These are phyloP conservation scores for Pseudobourletiella spinata DNA, from an alignment of 1,140 invertebrate species.

Conservation along the genomic window DNA sequence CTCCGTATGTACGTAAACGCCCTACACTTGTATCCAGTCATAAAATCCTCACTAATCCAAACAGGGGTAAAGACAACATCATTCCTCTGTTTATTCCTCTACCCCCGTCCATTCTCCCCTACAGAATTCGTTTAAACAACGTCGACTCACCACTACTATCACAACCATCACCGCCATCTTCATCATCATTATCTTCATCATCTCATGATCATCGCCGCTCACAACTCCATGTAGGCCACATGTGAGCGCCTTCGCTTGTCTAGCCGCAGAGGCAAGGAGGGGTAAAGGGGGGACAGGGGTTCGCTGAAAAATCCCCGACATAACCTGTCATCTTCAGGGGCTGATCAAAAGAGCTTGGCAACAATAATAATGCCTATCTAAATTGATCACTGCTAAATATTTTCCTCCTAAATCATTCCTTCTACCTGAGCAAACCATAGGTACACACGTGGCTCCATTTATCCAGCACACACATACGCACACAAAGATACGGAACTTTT, in stretches of 20 bases:
- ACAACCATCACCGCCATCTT: too few relatives aligned
- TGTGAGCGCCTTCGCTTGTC: too few relatives aligned
- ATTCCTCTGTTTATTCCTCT: neutral
- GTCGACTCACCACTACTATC: neutral
- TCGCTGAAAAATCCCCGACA: too few relatives aligned
- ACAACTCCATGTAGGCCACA: too few relatives aligned
- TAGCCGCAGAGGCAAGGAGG: too few relatives aligned
- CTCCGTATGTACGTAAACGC: neutral
- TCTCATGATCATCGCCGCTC: neutral
- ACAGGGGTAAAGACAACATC: neutral
- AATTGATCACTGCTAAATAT: neutral
- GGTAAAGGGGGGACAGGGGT: too few relatives aligned
- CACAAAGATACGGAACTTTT: neutral
- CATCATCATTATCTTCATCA: too few relatives aligned
- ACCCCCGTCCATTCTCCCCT: neutral
- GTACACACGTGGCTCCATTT: too few relatives aligned
- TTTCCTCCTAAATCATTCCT: neutral
- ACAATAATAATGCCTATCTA: neutral
- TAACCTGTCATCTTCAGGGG: slow-evolving; percentile 11
- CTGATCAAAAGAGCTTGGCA: slow-evolving; percentile 8
- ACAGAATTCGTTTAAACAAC: neutral
- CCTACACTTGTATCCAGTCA: too few relatives aligned
- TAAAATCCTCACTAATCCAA: neutral
- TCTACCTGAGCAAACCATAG: too few relatives aligned
- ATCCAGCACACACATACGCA: too few relatives aligned